These are phyloP conservation scores for Mimumesa dahlbomi DNA, from an alignment of 2,888 invertebrate species.

Conservation along the genomic window DNA sequence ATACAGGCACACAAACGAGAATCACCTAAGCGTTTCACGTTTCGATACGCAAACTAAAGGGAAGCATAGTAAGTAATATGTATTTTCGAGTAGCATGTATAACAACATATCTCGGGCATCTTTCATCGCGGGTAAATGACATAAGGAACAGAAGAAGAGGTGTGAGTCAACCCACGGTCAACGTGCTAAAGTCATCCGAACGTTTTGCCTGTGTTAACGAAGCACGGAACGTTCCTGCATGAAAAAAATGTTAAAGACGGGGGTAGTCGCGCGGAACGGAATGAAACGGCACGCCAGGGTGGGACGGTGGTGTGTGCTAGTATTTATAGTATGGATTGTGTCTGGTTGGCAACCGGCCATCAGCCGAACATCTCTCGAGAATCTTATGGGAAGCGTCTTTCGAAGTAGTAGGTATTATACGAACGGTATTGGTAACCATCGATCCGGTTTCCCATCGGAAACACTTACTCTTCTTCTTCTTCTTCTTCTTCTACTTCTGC, in stretches of 20 bases:
- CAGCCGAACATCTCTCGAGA: conserved; percentile 46
- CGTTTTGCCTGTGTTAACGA: conserved; percentile 42
- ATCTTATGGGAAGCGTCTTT: conserved; percentile 46
- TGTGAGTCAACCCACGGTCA: conserved; percentile 8
- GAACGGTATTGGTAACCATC: conserved; percentile 39
- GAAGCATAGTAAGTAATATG: no score
- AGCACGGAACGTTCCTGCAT: conserved; percentile 40
- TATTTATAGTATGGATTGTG: conserved; percentile 79
- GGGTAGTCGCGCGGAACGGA: conserved; percentile 56
- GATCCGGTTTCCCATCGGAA: conserved; percentile 8
- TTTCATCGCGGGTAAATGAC: conserved; percentile 4
- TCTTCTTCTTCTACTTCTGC: no score
- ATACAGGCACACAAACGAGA: no score
- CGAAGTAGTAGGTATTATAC: conserved; percentile 13
- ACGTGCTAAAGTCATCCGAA: conserved; percentile 21
- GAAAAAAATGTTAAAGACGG: conserved; percentile 41
- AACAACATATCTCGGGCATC: conserved; percentile 2
- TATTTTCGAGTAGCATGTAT: no score
- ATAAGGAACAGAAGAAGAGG: not conserved
- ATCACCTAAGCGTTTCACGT: no score
- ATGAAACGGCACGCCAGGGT: conserved; percentile 58
- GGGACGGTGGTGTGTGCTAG: conserved; percentile 63
- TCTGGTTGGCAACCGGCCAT: conserved; percentile 75
- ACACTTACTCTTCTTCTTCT: not conserved
- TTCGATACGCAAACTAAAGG: no score